phyloP scores from a whole-genome alignment of 2,113 vertebrate species.

The Nothocercus julius region DNA sequence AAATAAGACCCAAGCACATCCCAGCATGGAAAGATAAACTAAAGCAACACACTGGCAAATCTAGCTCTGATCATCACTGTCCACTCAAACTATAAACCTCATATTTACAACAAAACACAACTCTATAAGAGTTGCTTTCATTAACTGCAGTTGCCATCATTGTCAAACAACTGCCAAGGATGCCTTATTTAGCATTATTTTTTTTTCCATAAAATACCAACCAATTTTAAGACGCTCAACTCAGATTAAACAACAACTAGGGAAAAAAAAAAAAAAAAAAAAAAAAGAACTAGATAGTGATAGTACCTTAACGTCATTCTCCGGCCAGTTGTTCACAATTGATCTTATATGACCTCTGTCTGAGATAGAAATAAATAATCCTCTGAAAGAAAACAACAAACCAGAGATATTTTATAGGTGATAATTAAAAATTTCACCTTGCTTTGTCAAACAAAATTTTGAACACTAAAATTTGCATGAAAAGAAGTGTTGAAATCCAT shows the following conservation, averaged over 20 bases:
- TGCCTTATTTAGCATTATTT: neutral
- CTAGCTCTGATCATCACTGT: neutral
- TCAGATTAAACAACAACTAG: neutral
- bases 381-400: constrained; percentile 76
- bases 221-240: neutral
- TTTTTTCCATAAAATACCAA: neutral
- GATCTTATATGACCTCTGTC: constrained; percentile 95
- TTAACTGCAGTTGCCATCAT: neutral
- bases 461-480: neutral
- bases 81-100: neutral
- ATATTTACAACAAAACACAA: neutral
- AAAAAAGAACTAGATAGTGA: neutral
- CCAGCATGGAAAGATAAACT: neutral
- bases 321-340: constrained; percentile 97
- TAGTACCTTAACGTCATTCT: constrained; percentile 89
- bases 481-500: neutral
- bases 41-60: neutral
- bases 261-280: constrained; percentile 25
- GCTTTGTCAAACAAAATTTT: neutral
- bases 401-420: constrained; percentile 25
- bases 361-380: constrained; percentile 94
- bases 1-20: neutral
- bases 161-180: neutral
- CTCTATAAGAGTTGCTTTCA: neutral
- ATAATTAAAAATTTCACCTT: neutral